A percentile compares a stretch with the other conserved stretches of the same genome.
These are phyloP conservation scores for Drosophila kambysellisi DNA, from an alignment of 2,888 invertebrate species.

Conservation along the genomic window DNA sequence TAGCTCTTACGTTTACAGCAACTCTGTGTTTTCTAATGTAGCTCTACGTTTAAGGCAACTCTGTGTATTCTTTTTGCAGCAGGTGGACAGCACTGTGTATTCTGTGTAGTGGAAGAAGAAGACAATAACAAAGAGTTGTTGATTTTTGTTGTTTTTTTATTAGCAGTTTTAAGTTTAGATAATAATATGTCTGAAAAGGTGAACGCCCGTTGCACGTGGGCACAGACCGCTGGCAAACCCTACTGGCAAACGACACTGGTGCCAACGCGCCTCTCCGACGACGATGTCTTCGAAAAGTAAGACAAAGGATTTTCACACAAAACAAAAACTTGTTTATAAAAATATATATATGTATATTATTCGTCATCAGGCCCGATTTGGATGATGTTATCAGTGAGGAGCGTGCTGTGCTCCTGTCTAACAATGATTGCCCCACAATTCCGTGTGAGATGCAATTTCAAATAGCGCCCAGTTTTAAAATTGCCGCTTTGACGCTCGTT, in stretches of 20 bases:
- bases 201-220: constrained; percentile 72
- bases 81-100: constrained; percentile 21
- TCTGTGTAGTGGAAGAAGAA: constrained; percentile 25
- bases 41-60: constrained; percentile 24
- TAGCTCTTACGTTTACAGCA: constrained; percentile 26
- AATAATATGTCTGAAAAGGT: constrained; percentile 53
- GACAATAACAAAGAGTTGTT: constrained; percentile 46
- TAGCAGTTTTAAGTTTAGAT: not conserved
- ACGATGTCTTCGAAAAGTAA: constrained; percentile 80
- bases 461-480: constrained; percentile 72
- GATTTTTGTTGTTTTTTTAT: not conserved
- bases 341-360: constrained; percentile 18
- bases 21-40: constrained; percentile 30
- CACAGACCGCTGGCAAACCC: constrained; percentile 71
- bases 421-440: constrained; percentile 36
- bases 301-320: constrained; percentile 62
- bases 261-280: constrained; percentile 64
- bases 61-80: constrained; percentile 33
- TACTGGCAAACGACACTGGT: constrained; percentile 59
- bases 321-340: constrained; percentile 55
- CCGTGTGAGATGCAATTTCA: constrained; percentile 79
- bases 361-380: constrained; percentile 67
- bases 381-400: constrained; percentile 78
- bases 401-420: constrained; percentile 73
- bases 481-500: constrained; percentile 77